Evolutionary conservation across 2,113 vertebrate genomes (phyloP).

Genomic region (Phalacrocorax brasilianus): DNA sequence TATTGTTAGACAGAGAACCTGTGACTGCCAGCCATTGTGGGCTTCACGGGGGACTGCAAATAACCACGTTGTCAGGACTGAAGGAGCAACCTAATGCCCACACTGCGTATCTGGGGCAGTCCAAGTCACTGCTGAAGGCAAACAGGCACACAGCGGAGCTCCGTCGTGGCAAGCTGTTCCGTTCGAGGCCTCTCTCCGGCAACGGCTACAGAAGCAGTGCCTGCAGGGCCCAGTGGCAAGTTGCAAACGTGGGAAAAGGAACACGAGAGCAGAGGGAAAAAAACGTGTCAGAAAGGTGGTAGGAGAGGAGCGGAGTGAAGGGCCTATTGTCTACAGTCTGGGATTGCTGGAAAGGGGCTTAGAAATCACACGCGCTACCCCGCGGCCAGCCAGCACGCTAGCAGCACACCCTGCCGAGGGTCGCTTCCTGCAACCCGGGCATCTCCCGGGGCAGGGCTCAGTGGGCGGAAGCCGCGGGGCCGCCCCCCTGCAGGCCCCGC

Average conservation of each 20-base stretch:
- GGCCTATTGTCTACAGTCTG: background rate
- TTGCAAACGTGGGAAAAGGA: fast-evolving
- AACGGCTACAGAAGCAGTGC: background rate
- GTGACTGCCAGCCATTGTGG: fast-evolving
- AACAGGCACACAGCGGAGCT: background rate
- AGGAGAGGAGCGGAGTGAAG: fast-evolving
- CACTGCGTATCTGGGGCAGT: fast-evolving
- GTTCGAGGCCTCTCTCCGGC: background rate
- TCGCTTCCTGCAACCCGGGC: no score
- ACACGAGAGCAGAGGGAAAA: fast-evolving
- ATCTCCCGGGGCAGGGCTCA: no score
- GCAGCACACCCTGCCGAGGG: no score
- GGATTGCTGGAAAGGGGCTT: no score
- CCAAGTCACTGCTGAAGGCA: background rate
- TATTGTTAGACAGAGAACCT: background rate
- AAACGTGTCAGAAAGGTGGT: background rate
- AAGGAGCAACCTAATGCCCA: no score
- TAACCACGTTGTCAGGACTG: background rate
- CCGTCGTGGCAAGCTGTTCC: fast-evolving
- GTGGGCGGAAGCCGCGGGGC: no score
- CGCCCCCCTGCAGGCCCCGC: no score
- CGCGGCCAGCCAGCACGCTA: no score
- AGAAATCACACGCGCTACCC: no score
- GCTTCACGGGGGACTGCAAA: background rate
- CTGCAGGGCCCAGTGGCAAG: background rate